phyloP scores from a whole-genome alignment of 2,113 vertebrate genomes.

The Stigmatopora nigra region DNA sequence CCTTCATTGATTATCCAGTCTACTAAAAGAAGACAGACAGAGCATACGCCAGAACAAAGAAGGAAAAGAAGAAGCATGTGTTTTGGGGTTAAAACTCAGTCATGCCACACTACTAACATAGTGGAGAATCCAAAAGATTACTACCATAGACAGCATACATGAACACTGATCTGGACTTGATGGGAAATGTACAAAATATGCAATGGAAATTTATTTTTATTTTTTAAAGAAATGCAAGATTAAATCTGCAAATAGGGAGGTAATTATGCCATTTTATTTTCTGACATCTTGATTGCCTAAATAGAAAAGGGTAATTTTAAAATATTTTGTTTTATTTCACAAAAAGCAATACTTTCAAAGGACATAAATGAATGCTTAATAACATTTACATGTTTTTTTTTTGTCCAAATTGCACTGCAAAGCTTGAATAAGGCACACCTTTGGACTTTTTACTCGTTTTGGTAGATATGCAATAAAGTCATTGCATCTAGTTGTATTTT shows the following conservation, averaged over 20 bases:
- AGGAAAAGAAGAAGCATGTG: slow-evolving; percentile 47
- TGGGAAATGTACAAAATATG: slow-evolving; percentile 58
- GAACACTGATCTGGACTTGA: slow-evolving; percentile 27
- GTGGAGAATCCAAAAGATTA: slow-evolving; percentile 55
- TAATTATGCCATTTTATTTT: slow-evolving; percentile 17
- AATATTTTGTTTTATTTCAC: neutral
- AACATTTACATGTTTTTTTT: neutral
- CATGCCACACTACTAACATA: slow-evolving; percentile 59
- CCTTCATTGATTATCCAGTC: slow-evolving; percentile 29
- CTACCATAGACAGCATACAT: slow-evolving; percentile 28
- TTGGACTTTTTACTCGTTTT: neutral
- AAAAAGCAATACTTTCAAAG: neutral
- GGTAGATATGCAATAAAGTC: neutral
- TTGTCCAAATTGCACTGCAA: neutral
- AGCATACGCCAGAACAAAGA: slow-evolving; percentile 11
- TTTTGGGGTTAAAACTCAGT: slow-evolving; percentile 59
- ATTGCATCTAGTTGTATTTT: neutral
- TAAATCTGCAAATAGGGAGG: slow-evolving; percentile 26
- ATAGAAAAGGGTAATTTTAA: neutral
- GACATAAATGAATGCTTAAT: neutral
- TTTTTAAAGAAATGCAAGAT: slow-evolving; percentile 52
- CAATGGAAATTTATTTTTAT: slow-evolving; percentile 50
- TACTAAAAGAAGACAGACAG: slow-evolving; percentile 4
- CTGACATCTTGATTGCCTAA: slow-evolving; percentile 7
- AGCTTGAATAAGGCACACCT: neutral